Evolutionary conservation across 2,888 invertebrate genomes (phyloP), one percentile per base, ranked within the genome.

Genomic region (Caenorhabditis sp.): DNA sequence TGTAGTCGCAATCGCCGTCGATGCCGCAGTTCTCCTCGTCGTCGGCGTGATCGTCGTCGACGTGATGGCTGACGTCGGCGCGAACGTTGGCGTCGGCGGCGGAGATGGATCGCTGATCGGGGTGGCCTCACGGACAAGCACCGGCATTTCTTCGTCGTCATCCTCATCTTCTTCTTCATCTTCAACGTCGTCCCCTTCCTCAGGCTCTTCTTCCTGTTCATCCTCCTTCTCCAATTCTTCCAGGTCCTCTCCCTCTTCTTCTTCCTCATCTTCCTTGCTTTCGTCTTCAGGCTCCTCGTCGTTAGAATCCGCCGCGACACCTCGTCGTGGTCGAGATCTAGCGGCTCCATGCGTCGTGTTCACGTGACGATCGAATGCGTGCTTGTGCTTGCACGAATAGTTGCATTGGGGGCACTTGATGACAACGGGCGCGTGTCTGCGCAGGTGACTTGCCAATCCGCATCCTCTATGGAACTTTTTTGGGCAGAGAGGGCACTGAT

Each of bases 371-470:
- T 50, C 41, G n/a, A 27, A 30, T 5, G 50, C 15, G 13, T 17
- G 1, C 9, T 35, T 43, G 22, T 35, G 26, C 37, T 45, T 65
- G 30, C 43, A 35, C 1, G 20, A 6, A 9, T 32, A 46, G 1
- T 17, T 20, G 32, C 63, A 65, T 1, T 45, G 20, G 0, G 13
- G 4, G 32, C 63, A 63, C 7, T 30, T 32, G 13, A 43, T 43
- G 7, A 13, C 30, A 1, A 39, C 20, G 0, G 61, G 27, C 6
- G 9, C 15, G 15, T 63, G 63, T 1, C 22, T 22, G 15, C 53
- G 20, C 9, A 63, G 7, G 15, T 63, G 63, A 20, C 63, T 63
- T 1, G 52, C 63, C 26, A 65, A 37, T 11, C 63, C 63, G 24
- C 63, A 65, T 17, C 53, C 63, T 32, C 53, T 20, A 2, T 17